Evolutionary conservation across 2,113 vertebrate genomes (phyloP), one percentile per base, ranked within the genome.

Genomic region (Eleginops maclovinus): DNA sequence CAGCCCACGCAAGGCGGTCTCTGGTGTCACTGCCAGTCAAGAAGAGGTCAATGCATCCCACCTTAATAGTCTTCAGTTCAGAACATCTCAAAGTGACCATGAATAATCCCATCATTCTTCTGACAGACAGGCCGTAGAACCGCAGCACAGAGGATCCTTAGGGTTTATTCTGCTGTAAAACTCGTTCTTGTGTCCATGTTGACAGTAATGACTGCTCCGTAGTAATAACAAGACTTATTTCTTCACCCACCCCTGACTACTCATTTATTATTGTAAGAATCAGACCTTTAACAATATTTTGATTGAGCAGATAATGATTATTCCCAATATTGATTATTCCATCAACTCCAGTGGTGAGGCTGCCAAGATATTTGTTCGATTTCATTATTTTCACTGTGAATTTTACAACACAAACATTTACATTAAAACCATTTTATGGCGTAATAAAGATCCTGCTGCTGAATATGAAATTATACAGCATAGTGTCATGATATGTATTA

Each of bases 91-190:
- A 63, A 75, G 89, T 86, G 31, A 64, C 72, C 59, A 53, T 77
- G 62, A 79, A 87, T 89, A 85, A 91, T 91, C 73, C 59, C 46
- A 72, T 87, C 75, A 84, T 84, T 89, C 81, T 68, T 81, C 70
- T 77, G 47, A 67, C 9, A 67, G 87, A 79, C 62, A 44, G 73
- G 24, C 3, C 51, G 16, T 55, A 62, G 40, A 59, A 54, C 70
- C 36, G 40, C 83, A 75, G 61, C 43, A 47, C 24, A 9, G 61
- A 64, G 73, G 50, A 44, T 55, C 51, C 40, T 44, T 15, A 46
- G 1, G 22, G 53, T 51, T 82, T 82, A 41, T 84, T 84, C 75
- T 55, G 36, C 63, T 13, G 6, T 76, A 59, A 89, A 77, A 49
- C 26, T 71, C 65, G 40, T 22, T 36, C 31, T 10, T 36, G 46